phyloP scores from a whole-genome alignment of 1,140 invertebrate species.

The Brachionus koreanus region DNA sequence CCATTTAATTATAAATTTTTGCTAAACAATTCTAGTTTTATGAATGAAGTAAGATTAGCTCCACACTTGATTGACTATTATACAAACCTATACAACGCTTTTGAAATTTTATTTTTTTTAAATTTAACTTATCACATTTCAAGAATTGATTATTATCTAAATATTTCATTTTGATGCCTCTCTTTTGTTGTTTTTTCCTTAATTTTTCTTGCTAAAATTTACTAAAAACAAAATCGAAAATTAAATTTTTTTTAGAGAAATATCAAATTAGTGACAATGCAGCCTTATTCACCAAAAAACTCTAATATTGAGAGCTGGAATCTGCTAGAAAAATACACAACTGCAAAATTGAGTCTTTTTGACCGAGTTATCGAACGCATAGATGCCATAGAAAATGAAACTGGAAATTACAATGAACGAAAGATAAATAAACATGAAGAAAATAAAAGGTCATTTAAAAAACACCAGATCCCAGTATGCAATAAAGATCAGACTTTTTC shows the following conservation, averaged over 20 bases:
- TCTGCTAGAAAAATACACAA: neutral
- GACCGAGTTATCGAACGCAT: neutral
- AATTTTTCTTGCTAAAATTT: neutral
- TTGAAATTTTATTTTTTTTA: neutral
- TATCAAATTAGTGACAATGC: neutral
- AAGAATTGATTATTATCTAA: neutral
- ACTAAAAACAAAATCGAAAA: neutral
- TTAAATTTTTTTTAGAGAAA: neutral
- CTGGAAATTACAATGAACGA: neutral
- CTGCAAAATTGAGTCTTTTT: neutral
- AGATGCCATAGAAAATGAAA: neutral
- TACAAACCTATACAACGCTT: neutral
- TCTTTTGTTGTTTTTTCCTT: neutral
- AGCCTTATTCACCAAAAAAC: neutral
- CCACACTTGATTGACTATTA: neutral
- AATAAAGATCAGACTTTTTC: neutral
- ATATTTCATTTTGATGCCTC: neutral
- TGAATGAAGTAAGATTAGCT: neutral
- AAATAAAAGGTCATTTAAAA: neutral
- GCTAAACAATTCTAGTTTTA: neutral
- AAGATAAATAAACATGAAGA: no score
- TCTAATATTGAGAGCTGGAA: neutral
- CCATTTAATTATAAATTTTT: neutral
- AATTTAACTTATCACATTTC: neutral
- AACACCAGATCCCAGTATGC: neutral